These are phyloP conservation scores for Hiodon tergisus DNA, from an alignment of 2,113 vertebrate species.

Conservation along the genomic window DNA sequence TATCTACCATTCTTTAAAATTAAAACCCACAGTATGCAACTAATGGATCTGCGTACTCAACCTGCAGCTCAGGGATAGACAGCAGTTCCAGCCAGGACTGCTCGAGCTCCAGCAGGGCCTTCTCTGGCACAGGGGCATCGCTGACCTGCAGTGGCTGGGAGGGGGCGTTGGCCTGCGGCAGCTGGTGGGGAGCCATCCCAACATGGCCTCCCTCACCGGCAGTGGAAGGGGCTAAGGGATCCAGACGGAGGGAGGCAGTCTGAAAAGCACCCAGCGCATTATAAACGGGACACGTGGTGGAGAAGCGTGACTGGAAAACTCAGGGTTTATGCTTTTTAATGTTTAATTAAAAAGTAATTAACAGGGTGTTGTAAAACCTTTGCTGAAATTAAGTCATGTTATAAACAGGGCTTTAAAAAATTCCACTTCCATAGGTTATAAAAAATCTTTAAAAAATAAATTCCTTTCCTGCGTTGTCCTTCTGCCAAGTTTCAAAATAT, in stretches of 20 bases:
- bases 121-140: slow-evolving; percentile 25
- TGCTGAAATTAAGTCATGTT: no score
- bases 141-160: slow-evolving; percentile 27
- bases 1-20: no score
- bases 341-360: no score
- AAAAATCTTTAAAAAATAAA: no score
- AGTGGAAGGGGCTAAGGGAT: slow-evolving; percentile 49
- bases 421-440: no score
- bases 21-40: not conserved
- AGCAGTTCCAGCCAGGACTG: slow-evolving; percentile 91
- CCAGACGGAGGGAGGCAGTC: slow-evolving; percentile 45
- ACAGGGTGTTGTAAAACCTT: no score
- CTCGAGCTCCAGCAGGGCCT: slow-evolving; percentile 75
- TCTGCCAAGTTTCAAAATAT: no score
- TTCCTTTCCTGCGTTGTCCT: no score
- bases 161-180: slow-evolving; percentile 40
- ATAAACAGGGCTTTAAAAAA: no score
- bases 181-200: slow-evolving; percentile 62
- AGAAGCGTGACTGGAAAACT: no score
- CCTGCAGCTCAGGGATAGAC: slow-evolving; percentile 91
- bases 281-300: not conserved
- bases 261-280: slow-evolving; percentile 23
- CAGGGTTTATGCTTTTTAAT: no score
- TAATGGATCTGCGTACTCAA: slow-evolving; percentile 51
- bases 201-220: slow-evolving; percentile 49